These are phyloP conservation scores for Agrypnus murinus DNA, from an alignment of 2,888 invertebrate genomes.

Conservation along the genomic window DNA sequence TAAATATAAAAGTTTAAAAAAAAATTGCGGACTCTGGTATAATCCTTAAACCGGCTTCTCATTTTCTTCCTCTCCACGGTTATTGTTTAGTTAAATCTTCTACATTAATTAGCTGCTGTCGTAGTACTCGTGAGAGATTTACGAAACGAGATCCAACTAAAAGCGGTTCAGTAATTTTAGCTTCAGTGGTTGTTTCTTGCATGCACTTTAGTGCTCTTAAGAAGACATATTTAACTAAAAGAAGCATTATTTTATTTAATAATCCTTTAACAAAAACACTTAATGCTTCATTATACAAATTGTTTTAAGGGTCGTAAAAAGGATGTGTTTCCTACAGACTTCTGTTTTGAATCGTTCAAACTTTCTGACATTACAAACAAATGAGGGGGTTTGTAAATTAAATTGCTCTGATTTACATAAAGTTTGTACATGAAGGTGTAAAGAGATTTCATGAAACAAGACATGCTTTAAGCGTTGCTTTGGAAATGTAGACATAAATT, in stretches of 20 bases:
- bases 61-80: background rate
- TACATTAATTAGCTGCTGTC: conserved; percentile 11
- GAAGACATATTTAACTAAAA: conserved; percentile 1
- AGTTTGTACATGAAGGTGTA: conserved; percentile 18
- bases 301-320: conserved; percentile 4
- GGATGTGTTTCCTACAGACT: background rate
- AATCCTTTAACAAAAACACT: background rate
- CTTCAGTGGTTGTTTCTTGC: background rate
- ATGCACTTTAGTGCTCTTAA: background rate
- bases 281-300: background rate
- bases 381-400: conserved; percentile 9
- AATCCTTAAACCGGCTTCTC: no score
- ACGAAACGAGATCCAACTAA: background rate
- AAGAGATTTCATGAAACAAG: background rate
- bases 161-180: background rate
- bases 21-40: no score
- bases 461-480: background rate
- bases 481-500: conserved; percentile 10
- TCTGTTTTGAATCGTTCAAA: background rate
- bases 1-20: no score
- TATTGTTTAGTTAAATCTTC: conserved; percentile 14
- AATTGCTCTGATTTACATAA: conserved; percentile 26
- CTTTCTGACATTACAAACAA: conserved; percentile 4
- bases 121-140: background rate
- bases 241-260: background rate